phyloP scores from a whole-genome alignment of 2,888 invertebrate genomes.

The Caenorhabditis macrosperma region DNA sequence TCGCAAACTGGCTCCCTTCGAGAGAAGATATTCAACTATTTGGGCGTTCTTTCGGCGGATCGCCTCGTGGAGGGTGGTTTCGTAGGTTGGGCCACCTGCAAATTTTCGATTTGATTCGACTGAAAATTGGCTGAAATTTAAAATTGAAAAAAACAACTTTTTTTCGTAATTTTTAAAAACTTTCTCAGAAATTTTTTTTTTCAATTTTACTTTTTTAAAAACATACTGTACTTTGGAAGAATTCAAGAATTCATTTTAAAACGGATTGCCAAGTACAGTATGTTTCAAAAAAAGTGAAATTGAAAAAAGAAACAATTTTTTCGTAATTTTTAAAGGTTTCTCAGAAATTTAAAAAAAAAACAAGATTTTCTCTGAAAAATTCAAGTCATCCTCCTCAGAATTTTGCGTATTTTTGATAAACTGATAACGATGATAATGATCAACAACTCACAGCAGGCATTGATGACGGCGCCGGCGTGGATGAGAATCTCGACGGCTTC shows the following conservation, averaged over 20 bases:
- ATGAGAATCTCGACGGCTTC: constrained; percentile 58
- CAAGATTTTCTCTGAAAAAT: no score
- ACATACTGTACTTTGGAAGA: no score
- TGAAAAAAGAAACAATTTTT: no score
- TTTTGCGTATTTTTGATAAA: not conserved
- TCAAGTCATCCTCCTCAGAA: no score
- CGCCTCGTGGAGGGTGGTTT: constrained; percentile 63
- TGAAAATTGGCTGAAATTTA: not conserved
- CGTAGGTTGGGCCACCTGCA: constrained; percentile 49
- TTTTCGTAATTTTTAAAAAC: not conserved
- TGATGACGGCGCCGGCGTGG: constrained; percentile 64
- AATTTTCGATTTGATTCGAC: not conserved
- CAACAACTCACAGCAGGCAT: constrained; percentile 58
- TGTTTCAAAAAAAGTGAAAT: no score
- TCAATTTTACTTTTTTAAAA: no score
- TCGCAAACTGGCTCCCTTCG: constrained; percentile 63
- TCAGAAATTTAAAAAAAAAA: no score
- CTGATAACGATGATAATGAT: no score
- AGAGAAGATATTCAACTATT: constrained; percentile 59
- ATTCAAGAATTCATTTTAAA: not conserved
- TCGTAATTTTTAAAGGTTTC: no score
- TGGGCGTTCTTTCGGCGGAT: constrained; percentile 33
- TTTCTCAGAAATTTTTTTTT: not conserved
- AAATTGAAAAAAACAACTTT: not conserved
- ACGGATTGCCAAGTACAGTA: no score